A percentile compares a stretch with the other conserved stretches of the same genome.
These are phyloP conservation scores for Hybognathus amarus DNA, from an alignment of 2,797 vertebrate genomes.

Conservation along the genomic window DNA sequence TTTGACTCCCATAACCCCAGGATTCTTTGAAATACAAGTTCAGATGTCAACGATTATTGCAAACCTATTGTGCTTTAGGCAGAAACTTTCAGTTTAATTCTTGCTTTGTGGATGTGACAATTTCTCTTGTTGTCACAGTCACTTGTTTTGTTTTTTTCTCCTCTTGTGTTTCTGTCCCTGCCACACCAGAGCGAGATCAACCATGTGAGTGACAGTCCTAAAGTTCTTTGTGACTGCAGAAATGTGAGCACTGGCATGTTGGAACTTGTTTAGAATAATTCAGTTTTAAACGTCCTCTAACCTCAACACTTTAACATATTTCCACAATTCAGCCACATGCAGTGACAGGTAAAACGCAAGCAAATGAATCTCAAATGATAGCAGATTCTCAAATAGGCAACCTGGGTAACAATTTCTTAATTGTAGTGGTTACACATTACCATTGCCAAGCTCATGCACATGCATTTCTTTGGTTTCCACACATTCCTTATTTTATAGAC, in stretches of 20 bases:
- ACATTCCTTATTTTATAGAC: slow-evolving; percentile 30
- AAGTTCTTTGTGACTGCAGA: slow-evolving; percentile 63
- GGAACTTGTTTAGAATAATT: slow-evolving; percentile 70
- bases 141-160: not conserved
- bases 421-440: not conserved
- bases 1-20: slow-evolving; percentile 42
- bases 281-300: slow-evolving; percentile 69
- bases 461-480: not conserved
- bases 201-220: slow-evolving; percentile 54
- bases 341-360: slow-evolving; percentile 36
- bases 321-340: slow-evolving; percentile 43
- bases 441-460: not conserved
- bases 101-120: slow-evolving; percentile 59
- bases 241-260: slow-evolving; percentile 64
- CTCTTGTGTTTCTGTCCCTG: slow-evolving; percentile 17
- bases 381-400: not conserved
- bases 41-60: slow-evolving; percentile 53
- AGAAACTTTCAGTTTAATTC: slow-evolving; percentile 61
- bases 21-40: slow-evolving; percentile 65
- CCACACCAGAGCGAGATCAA: slow-evolving; percentile 37
- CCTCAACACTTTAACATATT: slow-evolving; percentile 57
- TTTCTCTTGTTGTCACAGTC: slow-evolving; percentile 44
- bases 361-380: slow-evolving; percentile 13
- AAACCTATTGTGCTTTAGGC: slow-evolving; percentile 74
- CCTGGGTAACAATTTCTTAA: not conserved